A percentile compares a stretch with the other conserved stretches of the same genome.
These are phyloP conservation scores for Misgurnus mizolepis DNA, from an alignment of 2,113 vertebrate genomes.

Conservation along the genomic window DNA sequence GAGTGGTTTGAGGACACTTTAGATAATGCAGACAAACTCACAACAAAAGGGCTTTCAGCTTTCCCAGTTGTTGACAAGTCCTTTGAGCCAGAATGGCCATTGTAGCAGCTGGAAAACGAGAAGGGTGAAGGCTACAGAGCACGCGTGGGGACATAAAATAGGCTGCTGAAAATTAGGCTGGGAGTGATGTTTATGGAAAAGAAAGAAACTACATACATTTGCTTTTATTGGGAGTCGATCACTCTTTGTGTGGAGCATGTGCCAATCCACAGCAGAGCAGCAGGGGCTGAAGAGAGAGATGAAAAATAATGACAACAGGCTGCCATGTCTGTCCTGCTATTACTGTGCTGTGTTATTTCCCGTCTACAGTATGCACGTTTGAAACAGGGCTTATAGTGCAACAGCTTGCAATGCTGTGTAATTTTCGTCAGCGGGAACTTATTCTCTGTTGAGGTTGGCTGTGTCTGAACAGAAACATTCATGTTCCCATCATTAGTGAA, in stretches of 20 bases:
- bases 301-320: conserved; percentile 41
- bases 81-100: conserved; percentile 39
- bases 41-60: conserved; percentile 44
- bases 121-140: conserved; percentile 25
- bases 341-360: conserved; percentile 20
- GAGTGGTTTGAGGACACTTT: conserved; percentile 42
- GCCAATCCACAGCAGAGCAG: conserved; percentile 14
- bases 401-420: conserved; percentile 47
- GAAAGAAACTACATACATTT: conserved; percentile 23
- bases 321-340: conserved; percentile 33
- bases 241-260: background rate
- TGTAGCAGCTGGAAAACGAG: conserved; percentile 29
- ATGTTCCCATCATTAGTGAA: conserved; percentile 47
- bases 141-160: conserved; percentile 5
- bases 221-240: conserved; percentile 31
- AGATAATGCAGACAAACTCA: conserved; percentile 48
- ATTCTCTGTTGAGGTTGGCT: conserved; percentile 21
- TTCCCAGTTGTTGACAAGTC: conserved; percentile 50
- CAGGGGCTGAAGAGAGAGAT: conserved; percentile 36
- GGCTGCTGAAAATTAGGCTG: conserved; percentile 32
- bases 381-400: conserved; percentile 16
- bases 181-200: conserved; percentile 48
- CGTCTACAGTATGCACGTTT: conserved; percentile 15
- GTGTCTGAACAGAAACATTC: conserved; percentile 39
- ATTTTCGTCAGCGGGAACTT: conserved; percentile 48